Evolutionary conservation across 1,140 invertebrate species (phyloP).

Genomic region (Lutraria rhynchaena): DNA sequence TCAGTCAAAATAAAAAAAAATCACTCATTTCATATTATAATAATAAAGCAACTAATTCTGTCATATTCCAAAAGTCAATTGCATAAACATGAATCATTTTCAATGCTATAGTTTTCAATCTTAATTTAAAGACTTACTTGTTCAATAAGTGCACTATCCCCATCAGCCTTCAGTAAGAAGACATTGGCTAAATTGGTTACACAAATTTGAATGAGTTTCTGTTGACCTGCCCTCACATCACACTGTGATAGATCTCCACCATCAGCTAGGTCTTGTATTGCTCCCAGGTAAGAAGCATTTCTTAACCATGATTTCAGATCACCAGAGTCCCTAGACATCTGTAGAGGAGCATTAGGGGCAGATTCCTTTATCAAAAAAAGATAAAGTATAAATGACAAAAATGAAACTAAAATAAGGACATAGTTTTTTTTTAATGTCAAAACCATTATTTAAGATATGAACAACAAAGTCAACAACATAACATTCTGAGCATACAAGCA

Average conservation of each 20-base stretch:
- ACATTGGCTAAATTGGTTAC: slow-evolving; percentile 98
- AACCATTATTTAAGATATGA: no score
- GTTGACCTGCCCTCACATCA: slow-evolving; percentile 81
- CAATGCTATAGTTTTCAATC: no score
- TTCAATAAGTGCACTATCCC: slow-evolving; percentile 67
- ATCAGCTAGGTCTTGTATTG: slow-evolving; percentile 76
- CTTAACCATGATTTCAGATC: slow-evolving; percentile 68
- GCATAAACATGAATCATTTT: no score
- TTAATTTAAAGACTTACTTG: slow-evolving; percentile 67
- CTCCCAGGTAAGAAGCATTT: slow-evolving; percentile 78
- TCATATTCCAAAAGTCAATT: no score
- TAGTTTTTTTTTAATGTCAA: no score
- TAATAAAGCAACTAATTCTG: no score
- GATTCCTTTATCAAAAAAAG: slow-evolving; percentile 66
- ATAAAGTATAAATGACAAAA: no score
- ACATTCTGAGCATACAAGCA: no score
- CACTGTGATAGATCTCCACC: slow-evolving; percentile 67
- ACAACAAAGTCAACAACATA: no score
- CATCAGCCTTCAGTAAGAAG: slow-evolving; percentile 84
- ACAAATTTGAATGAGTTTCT: slow-evolving; percentile 96
- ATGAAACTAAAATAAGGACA: no score
- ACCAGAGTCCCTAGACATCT: slow-evolving; percentile 56
- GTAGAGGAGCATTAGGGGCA: slow-evolving; percentile 60
- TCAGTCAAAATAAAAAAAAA: no score
- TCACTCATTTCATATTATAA: no score